These are phyloP conservation scores for Zootoca vivipara DNA, from an alignment of 2,113 vertebrate species.

Conservation along the genomic window DNA sequence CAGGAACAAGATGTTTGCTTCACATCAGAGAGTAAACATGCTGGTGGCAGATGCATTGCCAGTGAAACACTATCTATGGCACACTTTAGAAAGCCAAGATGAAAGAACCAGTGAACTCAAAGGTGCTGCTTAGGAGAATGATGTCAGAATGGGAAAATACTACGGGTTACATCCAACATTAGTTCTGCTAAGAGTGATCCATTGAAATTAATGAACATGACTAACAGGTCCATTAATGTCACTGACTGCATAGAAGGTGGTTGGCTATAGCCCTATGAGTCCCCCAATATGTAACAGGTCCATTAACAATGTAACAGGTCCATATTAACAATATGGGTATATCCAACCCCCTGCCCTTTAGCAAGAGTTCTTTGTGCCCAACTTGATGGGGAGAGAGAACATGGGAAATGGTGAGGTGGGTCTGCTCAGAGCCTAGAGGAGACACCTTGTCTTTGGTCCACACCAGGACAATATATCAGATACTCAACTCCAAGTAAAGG, in stretches of 20 bases:
- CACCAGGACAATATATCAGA: not conserved
- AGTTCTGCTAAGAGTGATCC: no score
- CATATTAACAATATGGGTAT: not conserved
- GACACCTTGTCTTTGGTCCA: not conserved
- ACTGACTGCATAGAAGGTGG: no score
- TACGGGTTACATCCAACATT: not conserved
- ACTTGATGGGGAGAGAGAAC: not conserved
- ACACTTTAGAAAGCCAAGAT: not conserved
- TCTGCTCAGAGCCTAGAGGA: not conserved
- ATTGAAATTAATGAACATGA: no score
- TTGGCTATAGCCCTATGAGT: not conserved
- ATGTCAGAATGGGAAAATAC: not conserved
- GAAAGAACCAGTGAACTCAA: not conserved
- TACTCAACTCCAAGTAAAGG: not conserved
- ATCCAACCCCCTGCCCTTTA: not conserved
- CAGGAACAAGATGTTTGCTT: conserved; percentile 24
- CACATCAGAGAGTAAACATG: not conserved
- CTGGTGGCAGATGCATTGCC: not conserved
- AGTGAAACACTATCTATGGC: conserved; percentile 15
- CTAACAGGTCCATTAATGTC: no score
- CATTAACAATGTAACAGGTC: not conserved
- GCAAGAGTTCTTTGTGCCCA: not conserved
- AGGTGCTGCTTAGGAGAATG: not conserved
- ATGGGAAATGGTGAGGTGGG: not conserved
- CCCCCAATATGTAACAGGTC: not conserved